Base-by-base conservation (phyloP, 2,888 invertebrate species). In the Heliconius hortense region DNA sequence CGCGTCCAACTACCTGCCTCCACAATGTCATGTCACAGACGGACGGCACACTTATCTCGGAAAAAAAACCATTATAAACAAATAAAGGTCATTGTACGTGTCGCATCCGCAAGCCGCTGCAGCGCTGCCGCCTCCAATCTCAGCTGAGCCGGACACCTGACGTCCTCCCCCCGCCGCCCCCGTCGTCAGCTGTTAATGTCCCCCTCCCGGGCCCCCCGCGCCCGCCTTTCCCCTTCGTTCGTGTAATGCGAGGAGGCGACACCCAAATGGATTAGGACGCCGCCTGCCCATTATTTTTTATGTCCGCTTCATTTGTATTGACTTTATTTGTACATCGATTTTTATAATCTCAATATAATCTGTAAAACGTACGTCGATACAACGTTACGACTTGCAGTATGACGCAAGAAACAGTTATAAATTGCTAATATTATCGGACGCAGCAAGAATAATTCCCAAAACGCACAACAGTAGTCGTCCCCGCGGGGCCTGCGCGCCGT, bases 141-240 rank as follows among this genome's bases (percentile, higher is more conserved):
- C 88, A 87, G 90, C 88, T 89, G 88, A 86, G 86, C 84, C 89
- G 91, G 89, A 90, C 92, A 92, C 93, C 93, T 92, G 93, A 92
- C 93, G 91, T 90, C 89, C 86, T 83, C 77, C 80, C 80, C 80
- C 82, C 85, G 82, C 79, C 82, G 84, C 86, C 88, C 84, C 88
- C 80, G 89, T 89, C 92, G 91, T 94, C 93, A 93, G 93, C 93
- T 93, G 93, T 93, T 93, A 93, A 93, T 92, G 90, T 89, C 64
- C 24, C 64, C 64, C 64, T n/a, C 64, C 4, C 64, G 82, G 1
- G 18, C 10, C 10, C 80, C 87, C 83, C 87, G 89, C 87, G 85
- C 85, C 86, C 87, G 82, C 91, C 94, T 94, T 94, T 94, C 94
- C 93, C 94, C 94, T 94, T 94, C 94, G 93, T 94, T 94, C 91